Evolutionary conservation across 64 coral and sea anemone species (phyloP), one percentile per base, ranked within the genome.

Genomic region (Dendronephthya gigantea): DNA sequence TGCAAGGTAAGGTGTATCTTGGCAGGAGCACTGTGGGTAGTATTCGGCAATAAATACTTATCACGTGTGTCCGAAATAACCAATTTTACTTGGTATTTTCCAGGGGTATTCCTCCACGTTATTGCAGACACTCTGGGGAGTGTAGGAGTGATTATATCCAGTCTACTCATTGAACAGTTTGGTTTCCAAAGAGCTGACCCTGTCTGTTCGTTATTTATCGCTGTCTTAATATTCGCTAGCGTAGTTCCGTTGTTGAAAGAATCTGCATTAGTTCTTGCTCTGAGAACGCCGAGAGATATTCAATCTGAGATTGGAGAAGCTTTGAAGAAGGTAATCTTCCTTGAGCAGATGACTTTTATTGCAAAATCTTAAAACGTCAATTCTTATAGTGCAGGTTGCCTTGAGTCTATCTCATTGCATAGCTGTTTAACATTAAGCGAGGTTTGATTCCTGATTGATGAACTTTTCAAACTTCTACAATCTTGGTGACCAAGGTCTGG

Each of bases 251-350:
- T 98, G 6, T 69, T 98, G 17, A 88, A 89, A 27, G 95, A 98
- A 25, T 98, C 95, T 1, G 91, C 95, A 0, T 83, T 84, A 23
- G 87, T 98, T 0, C 49, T 98, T 4, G 49, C 93, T 12, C 87
- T 91, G 30, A 86, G 88, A 70, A 93, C 95, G 12, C 95, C 95
- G 2, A 9, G 50, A 31, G 90, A 93, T 13, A 85, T 92, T 4
- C 91, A 93, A 22, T 87, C 90, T 82, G 82, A 84, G 3, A 39
- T 91, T 15, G 75, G 87, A 17, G 87, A 85, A 25, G 72, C 89
- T 75, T 56, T 98, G 12, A 98, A 98, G 79, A 98, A 98, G 92
- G 95, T 97, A n/a, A n/a, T n/a, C n/a, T n/a, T n/a, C n/a, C n/a
- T n/a, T n/a, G n/a, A n/a, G n/a, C n/a, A n/a, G n/a, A n/a, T n/a